Conservation (phyloP, 2,797 vertebrate genomes). For the Pseudochirops cupreus region DNA sequence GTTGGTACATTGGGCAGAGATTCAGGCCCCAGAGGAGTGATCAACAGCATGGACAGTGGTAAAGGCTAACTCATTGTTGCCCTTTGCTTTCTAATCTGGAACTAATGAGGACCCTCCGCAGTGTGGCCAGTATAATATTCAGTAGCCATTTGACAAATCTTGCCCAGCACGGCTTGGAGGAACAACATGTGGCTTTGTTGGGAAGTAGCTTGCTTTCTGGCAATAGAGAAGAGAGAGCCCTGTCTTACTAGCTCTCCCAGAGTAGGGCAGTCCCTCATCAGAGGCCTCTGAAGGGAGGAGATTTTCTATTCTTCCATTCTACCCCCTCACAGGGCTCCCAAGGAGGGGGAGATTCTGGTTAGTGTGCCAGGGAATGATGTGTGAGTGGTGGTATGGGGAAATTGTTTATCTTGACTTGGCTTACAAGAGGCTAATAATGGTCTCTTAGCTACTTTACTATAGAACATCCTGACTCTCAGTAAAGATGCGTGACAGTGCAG, state of each 20-base stretch:
- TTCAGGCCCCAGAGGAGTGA: neutral
- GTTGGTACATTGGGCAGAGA: neutral
- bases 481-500: neutral
- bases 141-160: neutral
- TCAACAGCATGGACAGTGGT: neutral
- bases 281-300: neutral
- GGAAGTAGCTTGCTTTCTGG: neutral
- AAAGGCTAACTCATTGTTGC: neutral
- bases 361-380: neutral
- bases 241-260: neutral
- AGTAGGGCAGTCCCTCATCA: neutral
- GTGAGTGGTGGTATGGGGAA: neutral
- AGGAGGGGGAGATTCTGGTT: neutral
- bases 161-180: neutral
- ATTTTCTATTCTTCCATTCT: neutral
- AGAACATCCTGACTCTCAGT: neutral
- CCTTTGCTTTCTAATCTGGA: neutral
- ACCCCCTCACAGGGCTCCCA: neutral
- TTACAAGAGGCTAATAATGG: neutral
- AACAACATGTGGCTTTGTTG: neutral
- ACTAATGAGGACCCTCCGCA: neutral
- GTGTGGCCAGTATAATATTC: neutral
- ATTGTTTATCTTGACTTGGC: neutral
- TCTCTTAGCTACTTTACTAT: neutral
- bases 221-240: neutral